Evolutionary conservation across 2,888 invertebrate genomes (phyloP), one percentile per base, ranked within the genome.

Genomic region (Scaptomyza reducta): DNA sequence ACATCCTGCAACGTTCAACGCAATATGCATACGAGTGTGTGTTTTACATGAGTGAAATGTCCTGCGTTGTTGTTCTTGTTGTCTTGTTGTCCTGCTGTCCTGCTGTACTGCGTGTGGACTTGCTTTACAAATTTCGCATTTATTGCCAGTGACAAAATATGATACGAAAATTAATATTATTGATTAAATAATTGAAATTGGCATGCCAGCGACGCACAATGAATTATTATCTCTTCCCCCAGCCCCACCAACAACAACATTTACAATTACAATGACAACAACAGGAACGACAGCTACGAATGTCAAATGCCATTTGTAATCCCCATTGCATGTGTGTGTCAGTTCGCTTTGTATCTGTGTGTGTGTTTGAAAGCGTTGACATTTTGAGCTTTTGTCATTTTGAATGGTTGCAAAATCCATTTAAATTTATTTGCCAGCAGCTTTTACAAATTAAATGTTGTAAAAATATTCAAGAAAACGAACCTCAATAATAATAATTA

Each of bases 81-180:
- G 35, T 41, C 16, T 33, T 62, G 7, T 3, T 38, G 54, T 57
- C 38, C 27, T 7, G 13, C 40, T 54, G 66, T 56, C 49, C 74
- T 44, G n/a, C n/a, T n/a, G 47, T 47, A 31, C 31, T 61, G 64
- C 31, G 27, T 61, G 64, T 35, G 27, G 67, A 62, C 66, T 40
- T 74, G 87, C 83, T 88, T 77, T 77, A 81, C 87, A 88, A 89
- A 88, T 89, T 88, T 85, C 69, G 77, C 89, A 89, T 91, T 90
- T 91, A 91, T 91, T 91, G 91, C 88, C 89, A 89, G 81, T 90
- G 91, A 91, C 91, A 91, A 90, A 91, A 91, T 91, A 90, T 91
- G 90, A 91, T 91, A 90, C 88, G 90, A 90, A 91, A 91, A 91
- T 91, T 91, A 91, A 91, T 91, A 91, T 90, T 91, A 91, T 91